Evolutionary conservation across 2,888 invertebrate genomes (phyloP).

Genomic region (Thyatira batis): DNA sequence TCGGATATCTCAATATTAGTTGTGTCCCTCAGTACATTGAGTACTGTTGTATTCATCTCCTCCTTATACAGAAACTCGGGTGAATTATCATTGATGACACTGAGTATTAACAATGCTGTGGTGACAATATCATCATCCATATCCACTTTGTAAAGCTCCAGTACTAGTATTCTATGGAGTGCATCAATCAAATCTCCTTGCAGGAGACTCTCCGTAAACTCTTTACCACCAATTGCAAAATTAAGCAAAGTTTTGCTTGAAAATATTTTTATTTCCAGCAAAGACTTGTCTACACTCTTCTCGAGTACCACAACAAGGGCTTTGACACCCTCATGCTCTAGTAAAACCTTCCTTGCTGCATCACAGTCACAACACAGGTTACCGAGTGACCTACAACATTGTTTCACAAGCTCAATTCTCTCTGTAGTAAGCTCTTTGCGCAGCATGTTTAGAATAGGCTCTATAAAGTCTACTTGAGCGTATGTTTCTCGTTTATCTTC

Average conservation of each 20-base stretch:
- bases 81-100: slow-evolving; percentile 84
- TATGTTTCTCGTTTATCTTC: slow-evolving; percentile 88
- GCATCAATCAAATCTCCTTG: slow-evolving; percentile 79
- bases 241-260: slow-evolving; percentile 90
- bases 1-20: slow-evolving; percentile 88
- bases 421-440: slow-evolving; percentile 55
- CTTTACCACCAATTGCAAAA: slow-evolving; percentile 88
- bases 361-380: slow-evolving; percentile 95
- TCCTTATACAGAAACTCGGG: slow-evolving; percentile 82
- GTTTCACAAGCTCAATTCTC: slow-evolving; percentile 83
- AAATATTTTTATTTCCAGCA: slow-evolving; percentile 83
- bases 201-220: slow-evolving; percentile 83
- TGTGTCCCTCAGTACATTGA: slow-evolving; percentile 85
- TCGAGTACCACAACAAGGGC: slow-evolving; percentile 67
- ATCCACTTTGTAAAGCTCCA: slow-evolving; percentile 72
- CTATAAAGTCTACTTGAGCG: slow-evolving; percentile 83
- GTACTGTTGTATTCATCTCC: slow-evolving; percentile 81
- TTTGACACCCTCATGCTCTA: slow-evolving; percentile 73
- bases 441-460: slow-evolving; percentile 81
- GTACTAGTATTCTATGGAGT: slow-evolving; percentile 75
- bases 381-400: slow-evolving; percentile 91
- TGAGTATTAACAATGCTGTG: slow-evolving; percentile 83
- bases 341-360: slow-evolving; percentile 81
- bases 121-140: slow-evolving; percentile 81
- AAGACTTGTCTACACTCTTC: slow-evolving; percentile 48